Evolutionary conservation across 2,797 vertebrate genomes (phyloP).

Genomic region (Iguana delicatissima): DNA sequence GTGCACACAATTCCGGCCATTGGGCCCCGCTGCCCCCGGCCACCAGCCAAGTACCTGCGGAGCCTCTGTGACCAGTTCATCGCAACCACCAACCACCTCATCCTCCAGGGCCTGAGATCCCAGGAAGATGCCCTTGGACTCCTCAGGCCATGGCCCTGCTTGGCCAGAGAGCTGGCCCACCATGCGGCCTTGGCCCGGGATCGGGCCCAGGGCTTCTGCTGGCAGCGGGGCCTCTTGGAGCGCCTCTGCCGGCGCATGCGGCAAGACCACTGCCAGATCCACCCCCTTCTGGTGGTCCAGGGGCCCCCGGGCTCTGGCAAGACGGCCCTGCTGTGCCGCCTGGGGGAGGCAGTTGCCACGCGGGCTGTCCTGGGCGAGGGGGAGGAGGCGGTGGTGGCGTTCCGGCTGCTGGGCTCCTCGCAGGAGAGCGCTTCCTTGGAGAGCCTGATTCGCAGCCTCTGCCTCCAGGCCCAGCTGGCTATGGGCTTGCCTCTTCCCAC

Average conservation of each 20-base stretch:
- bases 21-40: slow-evolving; percentile 72
- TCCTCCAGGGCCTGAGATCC: slow-evolving; percentile 54
- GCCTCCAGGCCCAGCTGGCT: slow-evolving; percentile 80
- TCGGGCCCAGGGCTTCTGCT: slow-evolving; percentile 72
- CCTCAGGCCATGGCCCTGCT: slow-evolving; percentile 35
- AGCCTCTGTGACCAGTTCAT: slow-evolving; percentile 83
- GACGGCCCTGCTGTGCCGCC: slow-evolving; percentile 83
- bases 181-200: slow-evolving; percentile 70
- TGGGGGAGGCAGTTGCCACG: slow-evolving; percentile 72
- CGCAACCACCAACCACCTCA: slow-evolving; percentile 79
- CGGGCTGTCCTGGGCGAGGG: slow-evolving; percentile 66
- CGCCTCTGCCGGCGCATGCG: slow-evolving; percentile 77
- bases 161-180: slow-evolving; percentile 79
- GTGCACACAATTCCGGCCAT: slow-evolving; percentile 79
- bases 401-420: slow-evolving; percentile 81
- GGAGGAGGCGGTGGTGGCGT: slow-evolving; percentile 63
- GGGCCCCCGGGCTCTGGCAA: slow-evolving; percentile 84
- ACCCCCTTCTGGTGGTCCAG: slow-evolving; percentile 79
- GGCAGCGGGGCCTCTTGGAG: slow-evolving; percentile 80
- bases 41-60: slow-evolving; percentile 82
- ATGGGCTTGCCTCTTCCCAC: slow-evolving; percentile 77
- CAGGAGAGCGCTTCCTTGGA: slow-evolving; percentile 76
- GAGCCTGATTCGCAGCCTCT: slow-evolving; percentile 80
- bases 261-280: slow-evolving; percentile 66
- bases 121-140: background rate